A percentile compares a stretch with the other conserved stretches of the same genome.
Evolutionary conservation across 2,113 vertebrate species (phyloP).

Genomic region (Callaeas wilsoni): DNA sequence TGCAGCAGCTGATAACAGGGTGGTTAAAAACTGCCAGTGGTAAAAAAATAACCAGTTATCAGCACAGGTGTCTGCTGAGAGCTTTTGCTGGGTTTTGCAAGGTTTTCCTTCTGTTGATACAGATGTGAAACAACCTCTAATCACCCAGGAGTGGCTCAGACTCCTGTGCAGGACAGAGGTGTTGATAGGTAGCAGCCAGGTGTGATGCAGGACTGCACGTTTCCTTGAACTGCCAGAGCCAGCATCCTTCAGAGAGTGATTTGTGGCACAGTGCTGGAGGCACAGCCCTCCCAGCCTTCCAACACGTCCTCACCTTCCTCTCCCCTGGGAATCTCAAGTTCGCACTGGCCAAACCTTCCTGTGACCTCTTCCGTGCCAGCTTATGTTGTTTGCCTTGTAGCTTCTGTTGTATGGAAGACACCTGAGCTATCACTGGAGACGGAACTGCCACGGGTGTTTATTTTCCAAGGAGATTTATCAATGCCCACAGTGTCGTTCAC

Average conservation of each 20-base stretch:
- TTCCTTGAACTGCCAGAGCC: background rate
- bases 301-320: background rate
- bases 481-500: background rate
- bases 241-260: background rate
- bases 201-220: background rate
- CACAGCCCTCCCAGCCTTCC: background rate
- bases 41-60: background rate
- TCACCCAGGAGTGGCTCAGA: background rate
- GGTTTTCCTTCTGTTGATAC: background rate
- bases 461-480: background rate
- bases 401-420: background rate
- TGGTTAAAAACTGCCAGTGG: background rate
- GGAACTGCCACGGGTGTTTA: background rate
- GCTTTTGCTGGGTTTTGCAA: background rate
- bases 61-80: background rate
- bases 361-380: background rate
- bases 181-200: background rate
- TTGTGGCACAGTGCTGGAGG: background rate
- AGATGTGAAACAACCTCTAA: background rate
- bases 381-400: background rate
- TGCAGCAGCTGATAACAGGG: background rate
- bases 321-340: accelerated
- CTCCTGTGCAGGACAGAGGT: background rate
- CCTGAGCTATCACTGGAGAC: background rate
- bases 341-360: background rate